Evolutionary conservation across 1,140 invertebrate genomes (phyloP), one percentile per base, ranked within the genome.

Genomic region (Hesperophylax magnus): DNA sequence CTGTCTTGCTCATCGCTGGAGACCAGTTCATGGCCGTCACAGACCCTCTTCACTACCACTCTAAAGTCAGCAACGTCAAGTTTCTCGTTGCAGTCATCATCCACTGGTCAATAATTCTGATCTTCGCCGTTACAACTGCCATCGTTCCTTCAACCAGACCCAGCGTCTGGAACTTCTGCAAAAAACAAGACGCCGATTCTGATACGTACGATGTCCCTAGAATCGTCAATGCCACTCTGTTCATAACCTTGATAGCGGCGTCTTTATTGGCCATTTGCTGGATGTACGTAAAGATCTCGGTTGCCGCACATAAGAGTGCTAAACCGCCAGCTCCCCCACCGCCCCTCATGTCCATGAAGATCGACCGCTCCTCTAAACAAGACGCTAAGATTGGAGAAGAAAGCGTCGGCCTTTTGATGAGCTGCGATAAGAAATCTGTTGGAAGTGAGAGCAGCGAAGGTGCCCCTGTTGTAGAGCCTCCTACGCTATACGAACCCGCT

Each of bases 21-120:
- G 96, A 98, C 86, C 94, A 97, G 85, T 97, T 96, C 87, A 94
- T 95, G 82, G 96, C 96, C 0, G 95, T 98, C 39, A 95, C 96
- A 6, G 95, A 96, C 86, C 96, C 96, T 0, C 89, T 97, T 24
- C 93, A 95, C n/a, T 97, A 97, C 86, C 94, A 95, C 81, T 93
- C 93, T 17, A 92, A 94, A 39, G 92, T 97, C 78, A 93, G 96
- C 84, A 93, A 95, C 84, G 88, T 93, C 11, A 93, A 93, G 60
- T 94, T 94, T 0, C 93, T 91, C 2, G 86, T 94, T 0, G 89
- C 96, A 14, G 95, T 97, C 74, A 89, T 92, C 9, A 87, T 91
- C 15, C 91, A 92, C 11, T 94, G 96, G 96, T 82, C 92, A 8
- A 86, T 93, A 1, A 92, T 94, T 0, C 87, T 90, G 1, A 76